Conservation (phyloP, 2,888 invertebrate genomes). For the Drosophila kuntzei region DNA sequence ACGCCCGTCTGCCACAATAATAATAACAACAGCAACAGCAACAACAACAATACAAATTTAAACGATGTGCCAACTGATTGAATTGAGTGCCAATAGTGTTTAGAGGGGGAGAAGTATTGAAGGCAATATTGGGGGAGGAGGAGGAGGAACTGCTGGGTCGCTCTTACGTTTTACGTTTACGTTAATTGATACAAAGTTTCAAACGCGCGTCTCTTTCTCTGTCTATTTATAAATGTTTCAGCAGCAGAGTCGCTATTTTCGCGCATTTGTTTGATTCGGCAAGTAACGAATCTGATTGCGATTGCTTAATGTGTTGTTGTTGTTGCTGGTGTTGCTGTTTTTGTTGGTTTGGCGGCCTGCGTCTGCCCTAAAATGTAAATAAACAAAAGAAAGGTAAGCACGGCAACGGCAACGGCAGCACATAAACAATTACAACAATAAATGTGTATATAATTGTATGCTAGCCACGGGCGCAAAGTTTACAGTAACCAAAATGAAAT, state of each 20-base stretch:
- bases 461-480: slow-evolving; percentile 62
- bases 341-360: slow-evolving; percentile 55
- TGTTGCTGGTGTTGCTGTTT: slow-evolving; percentile 29
- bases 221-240: slow-evolving; percentile 59
- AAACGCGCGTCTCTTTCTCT: slow-evolving; percentile 56
- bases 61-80: slow-evolving; percentile 74
- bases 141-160: slow-evolving; percentile 29
- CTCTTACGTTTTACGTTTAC: slow-evolving; percentile 61
- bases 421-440: slow-evolving; percentile 75
- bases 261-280: slow-evolving; percentile 74
- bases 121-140: neutral
- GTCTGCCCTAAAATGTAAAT: slow-evolving; percentile 77
- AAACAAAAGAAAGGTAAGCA: slow-evolving; percentile 66
- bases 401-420: slow-evolving; percentile 45
- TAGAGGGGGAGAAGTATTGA: neutral
- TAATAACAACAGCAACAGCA: slow-evolving; percentile 36
- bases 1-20: slow-evolving; percentile 49
- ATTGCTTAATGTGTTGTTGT: slow-evolving; percentile 60
- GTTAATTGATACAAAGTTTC: slow-evolving; percentile 76
- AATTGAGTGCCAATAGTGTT: slow-evolving; percentile 51
- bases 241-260: slow-evolving; percentile 66
- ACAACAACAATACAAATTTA: slow-evolving; percentile 23
- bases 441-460: slow-evolving; percentile 68
- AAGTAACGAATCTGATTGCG: slow-evolving; percentile 57
- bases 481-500: slow-evolving; percentile 64